Evolutionary conservation across 1,140 invertebrate species (phyloP).

Genomic region (Trachymyrmex septentrionalis): DNA sequence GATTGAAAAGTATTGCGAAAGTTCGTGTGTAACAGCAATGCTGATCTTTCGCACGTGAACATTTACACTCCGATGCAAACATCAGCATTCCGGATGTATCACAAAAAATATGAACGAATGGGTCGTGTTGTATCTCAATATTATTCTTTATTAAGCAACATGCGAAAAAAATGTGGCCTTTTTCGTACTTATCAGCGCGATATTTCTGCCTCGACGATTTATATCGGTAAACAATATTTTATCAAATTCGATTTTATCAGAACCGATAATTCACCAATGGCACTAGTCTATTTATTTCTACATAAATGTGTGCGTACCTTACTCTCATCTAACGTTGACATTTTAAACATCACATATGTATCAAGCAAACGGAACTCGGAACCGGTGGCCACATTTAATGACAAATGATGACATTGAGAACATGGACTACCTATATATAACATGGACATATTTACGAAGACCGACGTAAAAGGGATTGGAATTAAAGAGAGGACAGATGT

Average conservation of each 20-base stretch:
- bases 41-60: conserved; percentile 28
- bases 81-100: background rate
- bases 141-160: conserved; percentile 19
- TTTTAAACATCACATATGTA: conserved; percentile 10
- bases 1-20: conserved; percentile 20
- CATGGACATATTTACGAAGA: background rate
- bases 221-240: background rate
- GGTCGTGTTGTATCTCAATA: background rate
- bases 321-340: conserved; percentile 10
- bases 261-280: background rate
- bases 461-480: background rate
- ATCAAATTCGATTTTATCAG: background rate
- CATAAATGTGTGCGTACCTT: background rate
- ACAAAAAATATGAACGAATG: conserved; percentile 2
- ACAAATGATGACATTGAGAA: conserved; percentile 7
- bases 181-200: background rate
- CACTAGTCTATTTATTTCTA: background rate
- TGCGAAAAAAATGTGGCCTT: background rate
- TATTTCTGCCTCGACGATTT: background rate
- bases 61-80: conserved; percentile 16
- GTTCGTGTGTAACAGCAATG: background rate
- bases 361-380: conserved; percentile 32
- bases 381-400: conserved; percentile 2
- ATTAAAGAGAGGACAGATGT: background rate
- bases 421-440: background rate